Evolutionary conservation across 2,888 invertebrate genomes (phyloP), one percentile per base, ranked within the genome.

Genomic region (Drosophila antonietae): DNA sequence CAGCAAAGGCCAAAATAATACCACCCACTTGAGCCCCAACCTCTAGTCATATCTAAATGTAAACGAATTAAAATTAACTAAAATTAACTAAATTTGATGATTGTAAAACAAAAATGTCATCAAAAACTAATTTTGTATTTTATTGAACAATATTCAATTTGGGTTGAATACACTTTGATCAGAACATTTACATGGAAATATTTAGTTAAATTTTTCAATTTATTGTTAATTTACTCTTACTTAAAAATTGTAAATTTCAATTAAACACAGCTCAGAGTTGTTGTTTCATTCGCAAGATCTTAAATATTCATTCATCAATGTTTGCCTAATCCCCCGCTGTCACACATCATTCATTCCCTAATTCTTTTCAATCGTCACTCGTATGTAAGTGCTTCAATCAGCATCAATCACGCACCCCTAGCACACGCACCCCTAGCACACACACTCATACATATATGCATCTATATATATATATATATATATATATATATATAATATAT

Each of bases 291-390:
- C 12, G 2, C 2, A 31, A n/a, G 46, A 49, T 49, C 12, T 1
- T 3, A 14, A 8, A 0, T 12, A 51, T 41, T 41, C 18, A 56
- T 51, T 41, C 10, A 55, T 49, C 60, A 33, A 33, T 6, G 5
- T 20, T 53, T 33, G 23, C 41, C 7, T 43, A 43, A 56, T 8
- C 41, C 14, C 4, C 12, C n/a, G 10, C 56, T 15, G 39, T 23
- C 37, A 23, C 37, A n/a, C 14, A 41, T 18, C 23, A 41, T 28
- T 41, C 41, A 7, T 28, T 39, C 3, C 15, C 23, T 8, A 37
- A 23, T 37, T 39, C 41, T 35, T 2, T 37, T 31, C 35, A 43
- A 41, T 51, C 31, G 18, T 28, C 20, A 20, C 31, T 74, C 47
- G 12, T 35, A 12, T 39, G 28, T n/a, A 52, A 46, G 55, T 43